phyloP scores from a whole-genome alignment of 2,113 vertebrate species.

The Otis tarda region DNA sequence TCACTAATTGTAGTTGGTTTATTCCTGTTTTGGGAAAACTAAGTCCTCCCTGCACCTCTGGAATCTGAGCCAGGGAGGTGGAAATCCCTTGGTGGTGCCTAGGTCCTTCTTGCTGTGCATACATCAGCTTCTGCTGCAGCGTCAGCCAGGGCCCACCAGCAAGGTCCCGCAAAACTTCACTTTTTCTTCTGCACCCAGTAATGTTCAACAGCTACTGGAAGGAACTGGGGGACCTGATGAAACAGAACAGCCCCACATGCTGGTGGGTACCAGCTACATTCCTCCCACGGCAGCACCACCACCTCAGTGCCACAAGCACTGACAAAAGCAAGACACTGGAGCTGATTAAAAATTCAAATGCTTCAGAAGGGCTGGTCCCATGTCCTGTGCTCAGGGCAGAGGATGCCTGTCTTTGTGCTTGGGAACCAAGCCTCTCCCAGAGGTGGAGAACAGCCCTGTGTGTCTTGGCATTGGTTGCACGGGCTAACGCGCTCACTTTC shows the following conservation, averaged over 20 bases:
- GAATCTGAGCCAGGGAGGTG: not conserved
- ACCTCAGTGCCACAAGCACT: not conserved
- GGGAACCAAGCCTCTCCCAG: not conserved
- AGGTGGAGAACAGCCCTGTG: not conserved
- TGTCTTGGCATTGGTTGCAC: rapidly evolving
- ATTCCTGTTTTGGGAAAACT: not conserved
- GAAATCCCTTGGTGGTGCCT: not conserved
- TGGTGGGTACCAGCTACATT: not conserved
- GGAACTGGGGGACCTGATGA: not conserved
- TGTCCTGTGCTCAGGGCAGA: not conserved
- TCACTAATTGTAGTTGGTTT: not conserved
- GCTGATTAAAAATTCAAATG: not conserved
- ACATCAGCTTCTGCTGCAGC: not conserved
- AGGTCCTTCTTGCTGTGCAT: not conserved
- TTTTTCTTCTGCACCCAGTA: not conserved
- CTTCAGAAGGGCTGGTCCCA: not conserved
- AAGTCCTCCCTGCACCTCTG: not conserved
- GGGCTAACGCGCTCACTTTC: rapidly evolving
- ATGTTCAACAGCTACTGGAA: not conserved
- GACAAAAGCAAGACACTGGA: not conserved
- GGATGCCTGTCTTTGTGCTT: not conserved
- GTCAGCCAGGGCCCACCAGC: not conserved
- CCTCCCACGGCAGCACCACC: rapidly evolving
- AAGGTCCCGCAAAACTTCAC: not conserved
- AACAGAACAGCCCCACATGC: not conserved